Evolutionary conservation across 2,113 vertebrate species (phyloP), one percentile per base, ranked within the genome.

Genomic region (Onychostoma macrolepis): DNA sequence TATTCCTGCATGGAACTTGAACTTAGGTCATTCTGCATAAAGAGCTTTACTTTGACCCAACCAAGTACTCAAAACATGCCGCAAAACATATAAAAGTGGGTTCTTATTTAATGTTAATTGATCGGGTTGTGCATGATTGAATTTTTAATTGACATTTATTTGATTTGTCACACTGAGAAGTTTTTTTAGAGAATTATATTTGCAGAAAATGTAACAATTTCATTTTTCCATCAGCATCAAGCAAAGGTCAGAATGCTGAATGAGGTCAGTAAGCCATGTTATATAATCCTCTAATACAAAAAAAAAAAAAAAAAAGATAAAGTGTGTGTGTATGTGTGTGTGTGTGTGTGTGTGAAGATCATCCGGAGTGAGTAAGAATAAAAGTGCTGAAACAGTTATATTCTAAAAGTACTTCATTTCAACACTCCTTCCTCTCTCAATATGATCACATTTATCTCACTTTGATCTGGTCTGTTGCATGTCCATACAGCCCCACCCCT

Each of bases 401-500:
- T 50, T 83, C 3, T 83, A 24, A 48, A 30, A 50, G 43, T 50
- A 45, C 43, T 71, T 83, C 3, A 43, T 65, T 43, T 13, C 48
- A 43, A 63, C 41, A 75, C 28, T 77, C 48, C 45, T 61, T 38
- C 53, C 77, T 69, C 58, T 45, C 58, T 45, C 38, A 28, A 81
- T 33, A 80, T 56, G 50, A 78, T 78, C 75, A 65, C 69, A 74
- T 88, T 77, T 86, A 85, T 80, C 79, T 83, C 7, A 63, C 65
- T 45, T 65, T 86, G 69, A 89, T 78, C 71, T 80, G 80, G 80
- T 89, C 86, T 88, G 77, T 63, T 76, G 82, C 88, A 86, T 84
- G 90, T 88, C 79, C 43, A 72, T 82, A 80, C 85, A 89, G 48
- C 69, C 58, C 65, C 81, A 72, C 30, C 75, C 41, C n/a, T 26